phyloP scores from a whole-genome alignment of 1,140 invertebrate species.

The Plectus sambesii region DNA sequence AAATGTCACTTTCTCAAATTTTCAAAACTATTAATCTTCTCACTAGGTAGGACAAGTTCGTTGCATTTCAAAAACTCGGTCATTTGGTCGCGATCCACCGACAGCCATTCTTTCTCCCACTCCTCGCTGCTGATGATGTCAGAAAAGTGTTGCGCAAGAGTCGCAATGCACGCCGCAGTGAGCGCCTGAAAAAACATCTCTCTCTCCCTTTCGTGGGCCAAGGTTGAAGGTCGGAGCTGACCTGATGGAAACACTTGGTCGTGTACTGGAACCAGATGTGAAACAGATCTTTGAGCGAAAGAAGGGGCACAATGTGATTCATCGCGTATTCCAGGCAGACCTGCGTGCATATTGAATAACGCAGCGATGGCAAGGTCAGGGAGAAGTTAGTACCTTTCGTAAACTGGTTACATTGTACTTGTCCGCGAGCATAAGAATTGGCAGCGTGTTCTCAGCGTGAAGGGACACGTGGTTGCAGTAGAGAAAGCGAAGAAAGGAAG shows the following conservation, averaged over 20 bases:
- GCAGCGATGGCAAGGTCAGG: background rate
- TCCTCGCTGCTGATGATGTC: constrained; percentile 46
- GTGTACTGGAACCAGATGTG: constrained; percentile 51
- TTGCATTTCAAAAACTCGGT: constrained; percentile 48
- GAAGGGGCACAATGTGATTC: constrained; percentile 47
- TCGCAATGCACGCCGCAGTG: constrained; percentile 43
- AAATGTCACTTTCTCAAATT: no score
- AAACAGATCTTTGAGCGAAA: constrained; percentile 49
- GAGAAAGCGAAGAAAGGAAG: constrained; percentile 47
- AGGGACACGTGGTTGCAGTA: constrained; percentile 49
- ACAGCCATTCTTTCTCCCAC: constrained; percentile 49
- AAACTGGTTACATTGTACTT: constrained; percentile 49
- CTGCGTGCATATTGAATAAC: constrained; percentile 10
- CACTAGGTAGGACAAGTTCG: constrained; percentile 41
- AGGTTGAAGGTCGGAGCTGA: no score
- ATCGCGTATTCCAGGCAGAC: constrained; percentile 49
- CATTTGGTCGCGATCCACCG: constrained; percentile 48
- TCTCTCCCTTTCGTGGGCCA: background rate
- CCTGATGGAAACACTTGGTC: constrained; percentile 48
- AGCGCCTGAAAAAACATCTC: constrained; percentile 23
- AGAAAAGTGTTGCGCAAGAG: constrained; percentile 47
- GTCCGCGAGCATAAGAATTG: constrained; percentile 48
- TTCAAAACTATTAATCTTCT: no score
- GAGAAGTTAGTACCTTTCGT: constrained; percentile 37
- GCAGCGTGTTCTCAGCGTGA: constrained; percentile 47